Evolutionary conservation across 2,797 vertebrate species (phyloP).

Genomic region (Falco berigora): DNA sequence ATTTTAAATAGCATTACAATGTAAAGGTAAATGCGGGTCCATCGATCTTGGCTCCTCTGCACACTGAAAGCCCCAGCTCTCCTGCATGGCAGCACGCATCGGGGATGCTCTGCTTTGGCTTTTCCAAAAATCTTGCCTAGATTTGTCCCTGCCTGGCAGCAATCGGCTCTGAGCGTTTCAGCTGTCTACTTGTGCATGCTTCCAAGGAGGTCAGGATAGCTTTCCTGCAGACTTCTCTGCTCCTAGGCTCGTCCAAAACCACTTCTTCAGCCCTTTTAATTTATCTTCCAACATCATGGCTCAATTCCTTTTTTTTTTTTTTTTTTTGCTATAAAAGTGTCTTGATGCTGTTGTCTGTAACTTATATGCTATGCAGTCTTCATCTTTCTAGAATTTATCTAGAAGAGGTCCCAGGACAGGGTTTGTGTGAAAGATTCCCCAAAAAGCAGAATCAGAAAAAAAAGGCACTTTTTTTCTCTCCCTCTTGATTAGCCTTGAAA

Average conservation of each 20-base stretch:
- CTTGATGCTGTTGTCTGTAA: background rate
- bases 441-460: background rate
- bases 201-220: background rate
- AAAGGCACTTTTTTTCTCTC: background rate
- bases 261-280: background rate
- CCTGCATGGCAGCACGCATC: accelerated
- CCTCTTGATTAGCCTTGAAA: background rate
- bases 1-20: background rate
- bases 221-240: background rate
- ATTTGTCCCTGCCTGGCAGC: background rate
- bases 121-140: background rate
- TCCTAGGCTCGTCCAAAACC: background rate
- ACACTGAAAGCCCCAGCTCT: background rate
- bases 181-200: background rate
- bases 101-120: accelerated
- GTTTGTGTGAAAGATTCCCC: background rate
- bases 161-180: accelerated
- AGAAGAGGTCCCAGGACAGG: background rate
- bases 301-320: background rate
- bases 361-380: background rate
- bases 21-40: background rate
- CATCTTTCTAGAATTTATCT: no score
- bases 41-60: background rate
- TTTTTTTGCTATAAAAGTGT: background rate
- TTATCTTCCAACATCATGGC: background rate